Evolutionary conservation across 1,140 invertebrate genomes (phyloP), one percentile per base, ranked within the genome.

Genomic region (Oncopeltus fasciatus): DNA sequence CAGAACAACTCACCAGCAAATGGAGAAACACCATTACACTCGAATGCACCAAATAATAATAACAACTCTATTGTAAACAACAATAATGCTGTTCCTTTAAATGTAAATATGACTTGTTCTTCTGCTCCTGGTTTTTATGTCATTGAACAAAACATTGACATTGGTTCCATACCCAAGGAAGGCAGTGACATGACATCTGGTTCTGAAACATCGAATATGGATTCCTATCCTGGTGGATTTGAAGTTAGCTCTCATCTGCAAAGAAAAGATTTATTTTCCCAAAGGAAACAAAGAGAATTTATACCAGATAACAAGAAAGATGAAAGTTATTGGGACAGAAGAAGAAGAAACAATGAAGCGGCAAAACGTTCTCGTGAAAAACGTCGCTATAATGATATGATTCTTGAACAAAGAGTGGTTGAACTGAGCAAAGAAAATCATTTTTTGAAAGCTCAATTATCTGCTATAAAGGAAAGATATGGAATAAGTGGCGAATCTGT

Each of bases 251-350:
- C 56, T 9, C 71, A 70, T 31, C 61, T 74, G 27, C 73, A 83
- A 67, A 75, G 85, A 64, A 88, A 88, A 70, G 86, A 89, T 53
- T 77, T 89, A 62, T 88, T 89, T 71, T 82, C 86, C 16, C 90
- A 92, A 68, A 80, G 94, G 60, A 96, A 96, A 70, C 92, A 95
- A 71, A 80, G 94, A 1, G 93, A 96, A 71, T 97, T 97, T 73
- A 96, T 95, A 58, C 94, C 94, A 0, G 94, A 97, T 69, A 92
- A 86, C 72, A 95, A 94, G 70, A 98, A 98, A 73, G 94, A 98
- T 70, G 90, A 95, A 67, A 90, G 87, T 68, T 98, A 98, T 74
- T 98, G 95, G 95, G 93, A 97, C 74, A 80, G 94, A 28, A 79
- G 95, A 44, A 78, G 92, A 44, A 81, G 93, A 29, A 98, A 98